Percentiles rank a stretch among this genome's conserved stretches.
Conservation (phyloP, 2,113 vertebrate species). For the Campylomormyrus tamandua region DNA sequence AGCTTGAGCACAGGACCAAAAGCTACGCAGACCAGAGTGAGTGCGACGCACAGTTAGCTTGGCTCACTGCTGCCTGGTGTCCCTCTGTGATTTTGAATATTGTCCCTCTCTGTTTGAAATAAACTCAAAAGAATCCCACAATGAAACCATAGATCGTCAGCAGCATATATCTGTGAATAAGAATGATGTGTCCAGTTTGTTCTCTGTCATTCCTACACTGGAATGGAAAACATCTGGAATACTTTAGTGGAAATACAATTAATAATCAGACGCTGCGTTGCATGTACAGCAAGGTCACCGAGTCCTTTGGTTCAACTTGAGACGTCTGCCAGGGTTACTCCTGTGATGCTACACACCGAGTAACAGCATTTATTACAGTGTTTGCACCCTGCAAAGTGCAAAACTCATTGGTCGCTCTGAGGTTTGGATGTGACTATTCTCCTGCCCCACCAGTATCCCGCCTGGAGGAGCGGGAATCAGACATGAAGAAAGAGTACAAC, state of each 20-base stretch:
- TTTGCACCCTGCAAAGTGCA: not conserved
- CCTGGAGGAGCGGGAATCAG: conserved; percentile 86
- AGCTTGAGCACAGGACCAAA: conserved; percentile 88
- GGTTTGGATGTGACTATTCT: not conserved
- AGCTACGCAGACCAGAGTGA: conserved; percentile 82
- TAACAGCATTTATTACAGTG: not conserved
- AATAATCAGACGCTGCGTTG: not conserved
- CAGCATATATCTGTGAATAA: not conserved
- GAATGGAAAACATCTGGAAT: not conserved
- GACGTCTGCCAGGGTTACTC: not conserved
- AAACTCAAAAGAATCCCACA: not conserved
- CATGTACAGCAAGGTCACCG: not conserved
- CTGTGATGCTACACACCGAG: not conserved
- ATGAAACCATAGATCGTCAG: not conserved
- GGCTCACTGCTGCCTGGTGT: not conserved
- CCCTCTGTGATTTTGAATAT: not conserved
- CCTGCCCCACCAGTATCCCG: conserved; percentile 69
- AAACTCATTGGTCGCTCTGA: not conserved
- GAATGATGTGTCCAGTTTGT: not conserved
- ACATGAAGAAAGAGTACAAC: conserved; percentile 95
- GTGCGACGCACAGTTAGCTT: not conserved
- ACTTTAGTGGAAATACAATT: not conserved
- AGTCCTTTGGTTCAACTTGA: not conserved
- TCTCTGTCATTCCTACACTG: not conserved
- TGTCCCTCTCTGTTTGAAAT: not conserved